These are phyloP conservation scores for Mastomys natalensis DNA, from an alignment of 2,113 vertebrate genomes.

Conservation along the genomic window DNA sequence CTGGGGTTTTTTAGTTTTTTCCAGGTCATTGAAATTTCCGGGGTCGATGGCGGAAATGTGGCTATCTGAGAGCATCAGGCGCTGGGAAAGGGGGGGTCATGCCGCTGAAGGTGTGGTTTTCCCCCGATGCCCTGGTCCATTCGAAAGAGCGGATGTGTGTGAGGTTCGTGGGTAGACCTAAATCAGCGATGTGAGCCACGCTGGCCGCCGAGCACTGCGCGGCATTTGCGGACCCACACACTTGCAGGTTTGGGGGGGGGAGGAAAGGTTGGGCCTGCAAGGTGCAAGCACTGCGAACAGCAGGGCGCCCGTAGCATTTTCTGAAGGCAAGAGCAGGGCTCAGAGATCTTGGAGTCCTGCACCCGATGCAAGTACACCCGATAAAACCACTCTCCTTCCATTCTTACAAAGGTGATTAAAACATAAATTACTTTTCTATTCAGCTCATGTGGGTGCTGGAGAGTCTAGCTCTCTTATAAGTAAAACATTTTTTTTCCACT, in stretches of 20 bases:
- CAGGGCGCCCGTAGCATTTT: conserved; percentile 71
- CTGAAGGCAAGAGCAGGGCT: conserved; percentile 62
- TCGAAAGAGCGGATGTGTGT: conserved; percentile 80
- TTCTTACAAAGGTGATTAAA: not conserved
- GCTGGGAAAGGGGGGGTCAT: conserved; percentile 84
- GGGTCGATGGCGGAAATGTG: conserved; percentile 87
- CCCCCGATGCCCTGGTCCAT: conserved; percentile 77
- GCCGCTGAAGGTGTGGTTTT: conserved; percentile 85
- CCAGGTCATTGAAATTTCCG: conserved; percentile 86
- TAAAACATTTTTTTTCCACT: too few relatives aligned
- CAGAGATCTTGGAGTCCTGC: not conserved
- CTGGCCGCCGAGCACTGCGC: conserved; percentile 71
- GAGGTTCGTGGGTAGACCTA: conserved; percentile 84
- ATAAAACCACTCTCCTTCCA: too few relatives aligned
- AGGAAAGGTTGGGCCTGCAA: conserved; percentile 63
- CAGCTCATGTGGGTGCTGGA: not conserved
- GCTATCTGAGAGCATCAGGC: conserved; percentile 87
- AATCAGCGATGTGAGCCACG: conserved; percentile 71
- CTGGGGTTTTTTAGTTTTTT: conserved; percentile 88
- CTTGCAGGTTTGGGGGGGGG: conserved; percentile 81
- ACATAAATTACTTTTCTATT: not conserved
- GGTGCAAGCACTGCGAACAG: conserved; percentile 32
- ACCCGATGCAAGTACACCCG: not conserved
- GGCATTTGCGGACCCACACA: conserved; percentile 76
- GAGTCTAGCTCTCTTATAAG: not conserved